Percentiles rank a stretch among this genome's conserved stretches.
These are phyloP conservation scores for Gastracanthus pulcherrimus DNA, from an alignment of 2,888 invertebrate species.

Conservation along the genomic window DNA sequence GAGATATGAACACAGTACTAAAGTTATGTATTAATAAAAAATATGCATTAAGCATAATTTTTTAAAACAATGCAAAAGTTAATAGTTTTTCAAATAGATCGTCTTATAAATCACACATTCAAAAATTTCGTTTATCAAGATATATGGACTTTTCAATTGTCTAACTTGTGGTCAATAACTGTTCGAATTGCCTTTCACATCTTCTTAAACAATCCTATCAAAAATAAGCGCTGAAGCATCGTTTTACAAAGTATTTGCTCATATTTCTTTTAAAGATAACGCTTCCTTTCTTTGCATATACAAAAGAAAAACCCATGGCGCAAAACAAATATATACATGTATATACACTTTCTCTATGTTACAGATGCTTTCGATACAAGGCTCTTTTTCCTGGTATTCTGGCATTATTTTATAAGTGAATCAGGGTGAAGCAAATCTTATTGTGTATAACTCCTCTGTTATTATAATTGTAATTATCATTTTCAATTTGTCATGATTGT, in stretches of 20 bases:
- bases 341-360: constrained; percentile 8
- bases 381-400: not conserved
- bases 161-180: not conserved
- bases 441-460: not conserved
- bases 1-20: not conserved
- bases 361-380: not conserved
- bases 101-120: too few relatives aligned
- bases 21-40: not conserved
- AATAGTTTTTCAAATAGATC: too few relatives aligned
- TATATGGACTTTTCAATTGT: not conserved
- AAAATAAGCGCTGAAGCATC: not conserved
- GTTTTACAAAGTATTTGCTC: not conserved
- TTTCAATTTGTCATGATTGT: not conserved
- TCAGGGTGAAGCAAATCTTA: not conserved
- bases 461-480: not conserved
- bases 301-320: not conserved
- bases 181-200: not conserved
- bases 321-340: constrained; percentile 26
- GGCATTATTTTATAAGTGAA: not conserved
- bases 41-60: not conserved
- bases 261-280: not conserved
- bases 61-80: not conserved
- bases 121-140: too few relatives aligned
- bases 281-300: not conserved
- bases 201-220: not conserved